Base-by-base conservation (phyloP, 2,888 invertebrate species). In the Pachymerium ferrugineum region DNA sequence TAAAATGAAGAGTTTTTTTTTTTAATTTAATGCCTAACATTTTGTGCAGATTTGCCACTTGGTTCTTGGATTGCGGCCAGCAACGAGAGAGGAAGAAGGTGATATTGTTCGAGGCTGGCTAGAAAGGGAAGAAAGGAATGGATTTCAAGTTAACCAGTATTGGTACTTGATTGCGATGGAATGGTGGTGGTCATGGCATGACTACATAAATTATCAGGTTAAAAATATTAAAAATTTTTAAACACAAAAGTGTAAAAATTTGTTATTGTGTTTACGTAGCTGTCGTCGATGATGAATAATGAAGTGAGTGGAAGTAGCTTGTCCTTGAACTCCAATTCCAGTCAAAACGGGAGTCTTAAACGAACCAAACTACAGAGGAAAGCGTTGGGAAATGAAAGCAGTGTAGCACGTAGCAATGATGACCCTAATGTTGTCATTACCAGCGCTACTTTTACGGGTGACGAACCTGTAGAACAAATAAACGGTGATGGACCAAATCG, bases 161-260 rank as follows among this genome's bases (percentile, higher is more conserved):
- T 94, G 94, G 93, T 94, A 93, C 85, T 86, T 95, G 76, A 87
- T 94, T 75, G 87, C 89, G 0, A 88, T 89, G 68, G 90, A 90
- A 78, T 95, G 95, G 95, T 95, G 94, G 94, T 87, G 87, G 76
- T 84, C 85, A 14, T 95, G 94, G 95, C 83, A 86, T 73, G 87
- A 87, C 47, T 89, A 92, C 83, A 88, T 90, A n/a, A 80, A 80
- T 74, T 80, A 79, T 74, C 77, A 77, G 76, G 79, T 78, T 54
- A 70, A 33, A 5, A 30, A 6, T 67, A 16, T 3, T 12, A 28
- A 19, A 54, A 54, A 12, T 54, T 8, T n/a, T 67, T 67, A 28
- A 67, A 67, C 28, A 25, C 31, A 33, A 54, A 14, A 8, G 16
- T 33, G 5, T 33, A 22, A 16, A 8, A 8, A 33, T 33, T n/a